Evolutionary conservation across 2,113 vertebrate genomes (phyloP).

Genomic region (Triplophysa rosa): DNA sequence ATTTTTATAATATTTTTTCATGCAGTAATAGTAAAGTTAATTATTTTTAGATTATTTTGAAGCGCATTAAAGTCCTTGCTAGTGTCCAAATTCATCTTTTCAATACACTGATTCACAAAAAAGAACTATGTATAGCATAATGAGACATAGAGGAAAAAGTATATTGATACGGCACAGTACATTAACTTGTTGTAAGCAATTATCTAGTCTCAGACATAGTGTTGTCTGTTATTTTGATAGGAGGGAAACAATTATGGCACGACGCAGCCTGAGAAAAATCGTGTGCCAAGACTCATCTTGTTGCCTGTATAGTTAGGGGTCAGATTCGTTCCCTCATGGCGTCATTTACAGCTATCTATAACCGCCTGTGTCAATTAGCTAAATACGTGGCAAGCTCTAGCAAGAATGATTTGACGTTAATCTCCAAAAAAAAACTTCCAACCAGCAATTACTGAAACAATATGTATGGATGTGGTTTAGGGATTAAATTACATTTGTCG

Average conservation of each 20-base stretch:
- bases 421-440: constrained; percentile 7
- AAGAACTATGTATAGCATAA: no score
- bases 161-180: constrained; percentile 63
- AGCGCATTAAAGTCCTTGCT: no score
- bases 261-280: neutral
- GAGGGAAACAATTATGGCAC: constrained; percentile 32
- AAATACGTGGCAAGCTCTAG: constrained; percentile 15
- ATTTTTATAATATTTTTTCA: no score
- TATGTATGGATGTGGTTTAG: neutral
- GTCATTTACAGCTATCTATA: constrained; percentile 20
- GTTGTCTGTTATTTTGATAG: constrained; percentile 60
- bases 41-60: no score
- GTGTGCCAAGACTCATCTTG: constrained; percentile 9
- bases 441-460: constrained; percentile 11
- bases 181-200: constrained; percentile 66
- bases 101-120: no score
- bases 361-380: neutral
- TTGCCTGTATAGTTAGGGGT: neutral
- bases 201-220: constrained; percentile 61
- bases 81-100: no score
- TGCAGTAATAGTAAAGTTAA: no score
- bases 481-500: neutral
- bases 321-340: constrained; percentile 1
- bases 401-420: constrained; percentile 27
- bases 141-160: constrained; percentile 63